Percentiles rank a stretch among this genome's conserved stretches.
phyloP scores from a whole-genome alignment of 2,888 invertebrate species.

The Petrophora chlorosata region DNA sequence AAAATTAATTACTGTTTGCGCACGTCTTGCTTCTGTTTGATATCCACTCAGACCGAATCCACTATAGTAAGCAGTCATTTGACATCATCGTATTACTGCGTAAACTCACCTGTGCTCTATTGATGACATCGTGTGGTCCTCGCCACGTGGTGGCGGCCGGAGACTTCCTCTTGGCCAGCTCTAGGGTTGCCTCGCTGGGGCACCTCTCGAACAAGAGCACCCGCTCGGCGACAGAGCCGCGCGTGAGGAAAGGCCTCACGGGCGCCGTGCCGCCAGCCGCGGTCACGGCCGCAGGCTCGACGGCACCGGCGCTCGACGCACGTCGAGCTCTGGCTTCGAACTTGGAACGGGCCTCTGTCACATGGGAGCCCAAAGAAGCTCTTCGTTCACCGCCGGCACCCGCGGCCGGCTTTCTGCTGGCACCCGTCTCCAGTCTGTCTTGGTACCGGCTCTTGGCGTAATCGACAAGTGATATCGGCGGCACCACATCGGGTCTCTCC shows the following conservation, averaged over 20 bases:
- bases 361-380: conserved; percentile 76
- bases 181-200: conserved; percentile 90
- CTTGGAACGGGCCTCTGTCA: conserved; percentile 79
- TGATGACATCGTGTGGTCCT: conserved; percentile 82
- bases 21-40: conserved; percentile 30
- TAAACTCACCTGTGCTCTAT: conserved; percentile 76
- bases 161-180: conserved; percentile 85
- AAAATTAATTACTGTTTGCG: conserved; percentile 30
- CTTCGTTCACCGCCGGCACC: conserved; percentile 74
- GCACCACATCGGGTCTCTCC: conserved; percentile 78
- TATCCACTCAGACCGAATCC: conserved; percentile 20
- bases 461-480: conserved; percentile 84
- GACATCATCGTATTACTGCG: background rate
- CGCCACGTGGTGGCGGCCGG: conserved; percentile 82
- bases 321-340: conserved; percentile 79
- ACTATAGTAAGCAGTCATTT: conserved; percentile 4
- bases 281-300: conserved; percentile 73
- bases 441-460: conserved; percentile 87
- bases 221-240: conserved; percentile 95
- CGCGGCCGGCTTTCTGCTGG: conserved; percentile 71
- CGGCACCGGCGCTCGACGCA: conserved; percentile 73
- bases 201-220: conserved; percentile 96
- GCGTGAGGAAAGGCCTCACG: conserved; percentile 92
- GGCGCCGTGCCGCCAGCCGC: conserved; percentile 77
- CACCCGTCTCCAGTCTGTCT: conserved; percentile 81